Base-by-base conservation (phyloP, 2,888 invertebrate genomes). In the Ornithoptera priamus region DNA sequence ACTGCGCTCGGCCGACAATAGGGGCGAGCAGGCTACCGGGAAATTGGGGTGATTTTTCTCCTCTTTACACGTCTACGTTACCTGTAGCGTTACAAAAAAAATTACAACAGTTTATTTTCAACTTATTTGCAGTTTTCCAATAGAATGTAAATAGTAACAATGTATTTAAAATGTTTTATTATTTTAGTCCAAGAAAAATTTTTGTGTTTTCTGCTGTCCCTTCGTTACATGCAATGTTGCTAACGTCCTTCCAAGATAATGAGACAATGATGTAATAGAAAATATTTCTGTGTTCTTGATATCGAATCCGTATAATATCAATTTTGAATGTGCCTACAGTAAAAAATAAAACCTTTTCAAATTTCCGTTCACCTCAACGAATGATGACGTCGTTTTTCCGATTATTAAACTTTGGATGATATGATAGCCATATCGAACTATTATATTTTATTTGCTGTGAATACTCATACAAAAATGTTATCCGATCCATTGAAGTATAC, bases 1-100 rank as follows among this genome's bases (percentile, higher is more conserved):
- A 79, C 83, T 77, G 83, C 81, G 80, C 78, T 81, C 85, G 79
- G 79, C 84, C 87, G 88, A 93, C 85, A 86, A 84, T 82, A 84
- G 84, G 83, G 83, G 81, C 77, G 80, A 80, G 73, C 76, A 76
- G 80, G 80, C 79, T 77, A 80, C 74, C 82, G 83, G 90, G 90
- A 91, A 90, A 93, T 92, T 90, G 88, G 88, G 90, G 89, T 89
- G 90, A 91, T 91, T 90, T 91, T 90, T 92, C 91, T 89, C 83
- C 84, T 83, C 85, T 84, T 80, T 85, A 78, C 87, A 84, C 85
- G 78, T 83, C 84, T 81, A 79, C 72, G 73, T 72, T 72, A 77
- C 69, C 71, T 65, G 84, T 83, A 86, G 72, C 73, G 85, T 80
- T 74, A 75, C 80, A 75, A 82, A 61, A 77, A 71, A 70, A 69